A percentile compares a stretch with the other conserved stretches of the same genome.
Evolutionary conservation across 2,888 invertebrate species (phyloP).

Genomic region (Sphinx pinastri): DNA sequence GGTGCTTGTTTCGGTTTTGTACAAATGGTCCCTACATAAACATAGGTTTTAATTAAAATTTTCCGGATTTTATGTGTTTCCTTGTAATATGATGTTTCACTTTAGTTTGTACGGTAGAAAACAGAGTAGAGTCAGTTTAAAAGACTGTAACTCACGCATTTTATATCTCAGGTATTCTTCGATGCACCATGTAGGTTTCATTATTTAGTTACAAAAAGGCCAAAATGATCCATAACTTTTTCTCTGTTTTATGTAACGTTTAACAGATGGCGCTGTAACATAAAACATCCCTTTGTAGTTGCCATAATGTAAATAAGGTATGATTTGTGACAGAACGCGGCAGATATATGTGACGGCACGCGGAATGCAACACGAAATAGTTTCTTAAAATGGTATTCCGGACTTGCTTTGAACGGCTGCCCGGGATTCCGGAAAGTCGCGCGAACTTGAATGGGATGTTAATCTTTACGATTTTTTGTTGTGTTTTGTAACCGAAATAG

Average conservation of each 20-base stretch:
- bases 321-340: slow-evolving; percentile 24
- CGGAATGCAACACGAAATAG: slow-evolving; percentile 17
- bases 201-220: not conserved
- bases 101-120: too few relatives aligned
- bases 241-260: slow-evolving; percentile 15
- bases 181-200: not conserved
- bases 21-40: too few relatives aligned
- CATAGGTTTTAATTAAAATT: too few relatives aligned
- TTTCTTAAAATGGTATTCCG: slow-evolving; percentile 21
- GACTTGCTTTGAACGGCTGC: slow-evolving; percentile 17
- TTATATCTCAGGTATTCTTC: not conserved
- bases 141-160: too few relatives aligned
- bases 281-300: slow-evolving; percentile 25
- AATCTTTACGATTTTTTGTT: slow-evolving; percentile 3
- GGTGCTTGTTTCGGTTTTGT: too few relatives aligned
- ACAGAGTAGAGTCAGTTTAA: too few relatives aligned
- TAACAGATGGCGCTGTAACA: slow-evolving; percentile 22
- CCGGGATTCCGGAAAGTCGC: slow-evolving; percentile 9
- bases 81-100: too few relatives aligned
- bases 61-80: too few relatives aligned
- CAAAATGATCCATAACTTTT: not conserved
- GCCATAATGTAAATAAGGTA: slow-evolving; percentile 26
- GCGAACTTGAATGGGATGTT: not conserved
- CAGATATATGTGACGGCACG: slow-evolving; percentile 19
- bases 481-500: not conserved